Evolutionary conservation across 2,888 invertebrate species (phyloP).

Genomic region (Chalcis sispes): DNA sequence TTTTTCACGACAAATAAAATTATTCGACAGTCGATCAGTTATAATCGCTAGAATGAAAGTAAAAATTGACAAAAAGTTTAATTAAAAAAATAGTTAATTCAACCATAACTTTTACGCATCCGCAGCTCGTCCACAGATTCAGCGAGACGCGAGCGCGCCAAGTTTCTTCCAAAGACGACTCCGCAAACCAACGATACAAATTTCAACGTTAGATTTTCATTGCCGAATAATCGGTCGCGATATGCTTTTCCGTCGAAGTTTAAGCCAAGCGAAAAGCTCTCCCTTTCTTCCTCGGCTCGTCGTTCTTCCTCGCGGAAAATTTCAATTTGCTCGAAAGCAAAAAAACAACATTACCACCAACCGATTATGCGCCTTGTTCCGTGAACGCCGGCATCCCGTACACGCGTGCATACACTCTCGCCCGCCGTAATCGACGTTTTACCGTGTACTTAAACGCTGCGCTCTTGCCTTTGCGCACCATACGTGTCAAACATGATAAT

Average conservation of each 20-base stretch:
- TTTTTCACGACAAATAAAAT: no score
- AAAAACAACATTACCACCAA: slow-evolving; percentile 30
- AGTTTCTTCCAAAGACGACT: no score
- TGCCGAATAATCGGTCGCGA: slow-evolving; percentile 30
- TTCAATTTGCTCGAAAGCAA: slow-evolving; percentile 38
- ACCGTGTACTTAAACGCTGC: slow-evolving; percentile 39
- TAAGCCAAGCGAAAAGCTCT: neutral
- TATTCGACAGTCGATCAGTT: no score
- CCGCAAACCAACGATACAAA: neutral
- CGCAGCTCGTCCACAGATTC: no score
- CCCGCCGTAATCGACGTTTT: slow-evolving; percentile 38
- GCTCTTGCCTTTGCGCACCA: neutral
- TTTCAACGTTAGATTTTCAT: slow-evolving; percentile 16
- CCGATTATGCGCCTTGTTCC: slow-evolving; percentile 40
- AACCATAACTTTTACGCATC: no score
- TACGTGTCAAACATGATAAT: slow-evolving; percentile 23
- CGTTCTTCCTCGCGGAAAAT: slow-evolving; percentile 44
- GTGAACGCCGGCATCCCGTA: slow-evolving; percentile 15
- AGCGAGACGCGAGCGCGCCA: no score
- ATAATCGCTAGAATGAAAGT: no score
- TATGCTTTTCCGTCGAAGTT: slow-evolving; percentile 3
- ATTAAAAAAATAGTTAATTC: no score
- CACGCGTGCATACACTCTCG: neutral
- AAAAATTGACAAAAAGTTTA: no score
- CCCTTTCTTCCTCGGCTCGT: neutral